Evolutionary conservation across 2,888 invertebrate genomes (phyloP), one percentile per base, ranked within the genome.

Genomic region (Thymelicus sylvestris): DNA sequence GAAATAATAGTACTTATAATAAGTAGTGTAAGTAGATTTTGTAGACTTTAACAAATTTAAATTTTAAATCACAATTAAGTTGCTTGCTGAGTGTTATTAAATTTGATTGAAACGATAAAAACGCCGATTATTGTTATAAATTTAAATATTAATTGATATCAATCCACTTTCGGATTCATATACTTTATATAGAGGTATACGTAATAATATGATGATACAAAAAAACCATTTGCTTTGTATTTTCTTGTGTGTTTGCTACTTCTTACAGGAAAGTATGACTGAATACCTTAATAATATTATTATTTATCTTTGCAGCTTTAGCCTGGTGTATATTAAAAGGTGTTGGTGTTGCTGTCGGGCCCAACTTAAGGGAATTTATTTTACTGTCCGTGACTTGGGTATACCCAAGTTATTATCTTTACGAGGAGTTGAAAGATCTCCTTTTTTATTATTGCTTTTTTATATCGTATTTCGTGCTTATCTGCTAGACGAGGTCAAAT

Each of bases 401-500:
- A 80, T 80, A 80, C 84, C 83, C 81, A 74, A 83, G 87, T 88
- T 89, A 90, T 90, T 90, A 91, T 91, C 89, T 90, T 90, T 90
- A 91, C 86, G 90, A 91, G 89, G 90, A 89, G 88, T 87, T 91
- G 86, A 90, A 88, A 90, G 87, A 88, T 86, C 85, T 84, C 87
- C 85, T 82, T 89, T 90, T 89, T 86, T 90, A 86, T 88, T 88
- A 88, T 89, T 86, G 83, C 85, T 83, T 82, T 87, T 88, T 87
- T 86, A 87, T 86, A 85, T 86, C 86, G 84, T 85, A 80, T 81
- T 81, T 72, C 80, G 82, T 80, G 84, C 84, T 89, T 87, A 86
- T 86, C 83, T 79, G 83, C 79, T 81, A 73, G 81, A 75, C 81
- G 83, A 85, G 86, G 84, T 84, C 86, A 80, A 80, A 78, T 74